Evolutionary conservation across 2,888 invertebrate species (phyloP), one percentile per base, ranked within the genome.

Genomic region (Chaitophorus viminalis): DNA sequence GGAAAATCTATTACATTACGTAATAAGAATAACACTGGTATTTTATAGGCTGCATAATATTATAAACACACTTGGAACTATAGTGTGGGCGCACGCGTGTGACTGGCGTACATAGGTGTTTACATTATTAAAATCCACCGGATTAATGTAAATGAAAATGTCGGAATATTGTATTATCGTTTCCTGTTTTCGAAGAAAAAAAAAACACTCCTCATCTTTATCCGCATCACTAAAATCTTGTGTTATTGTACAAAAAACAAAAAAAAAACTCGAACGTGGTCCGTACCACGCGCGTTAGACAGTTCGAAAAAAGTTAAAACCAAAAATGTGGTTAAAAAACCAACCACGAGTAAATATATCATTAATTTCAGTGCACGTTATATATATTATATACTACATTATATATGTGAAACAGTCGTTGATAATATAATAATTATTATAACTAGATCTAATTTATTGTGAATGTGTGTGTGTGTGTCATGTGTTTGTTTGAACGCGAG

Each of bases 361-460:
- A 74, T 82, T 82, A 82, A 60, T 82, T 82, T 82, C 54, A 25
- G 74, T n/a, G n/a, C 74, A 82, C 74, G 72, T 54, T 31, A 74
- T 60, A 31, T 52, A 21, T 68, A 39, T 52, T 46, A 70, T 52
- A 36, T 8, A 3, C 8, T 65, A 29, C 68, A 60, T 33, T 78
- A n/a, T 14, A 54, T 25, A 78, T 6, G 14, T 25, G 33, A n/a
- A n/a, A 3, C 33, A 39, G 36, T 14, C 31, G 36, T 79, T 18
- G 33, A 79, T 14, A 60, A 82, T n/a, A 82, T 54, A 70, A 52
- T 82, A 82, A 82, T 74, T 82, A 74, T 54, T 54, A 82, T 82
- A 82, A 82, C 72, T 72, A 74, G 52, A 74, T 82, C 82, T 74
- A 82, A 54, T 36, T 54, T 54, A 18, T 36, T n/a, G n/a, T 33